These are phyloP conservation scores for Heterohyrax brucei DNA, from an alignment of 2,797 vertebrate species.

Conservation along the genomic window DNA sequence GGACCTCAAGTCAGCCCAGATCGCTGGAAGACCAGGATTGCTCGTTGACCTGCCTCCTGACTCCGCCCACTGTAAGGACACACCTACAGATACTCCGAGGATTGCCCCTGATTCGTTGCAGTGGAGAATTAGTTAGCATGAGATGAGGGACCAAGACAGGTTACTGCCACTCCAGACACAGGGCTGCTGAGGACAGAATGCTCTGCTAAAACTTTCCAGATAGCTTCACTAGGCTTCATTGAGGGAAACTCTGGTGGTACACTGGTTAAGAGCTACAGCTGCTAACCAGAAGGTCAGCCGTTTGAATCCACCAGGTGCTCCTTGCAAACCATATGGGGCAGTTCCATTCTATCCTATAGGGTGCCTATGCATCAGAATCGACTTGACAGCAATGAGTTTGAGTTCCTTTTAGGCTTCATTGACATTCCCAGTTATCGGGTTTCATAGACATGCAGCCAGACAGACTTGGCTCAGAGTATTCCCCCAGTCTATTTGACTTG, in stretches of 20 bases:
- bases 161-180: neutral
- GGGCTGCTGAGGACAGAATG: slow-evolving; percentile 8
- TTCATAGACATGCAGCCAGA: slow-evolving; percentile 20
- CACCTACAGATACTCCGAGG: slow-evolving; percentile 50
- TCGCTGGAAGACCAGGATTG: slow-evolving; percentile 87
- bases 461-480: neutral
- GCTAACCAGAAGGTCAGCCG: too few species aligned
- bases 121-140: slow-evolving; percentile 3
- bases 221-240: slow-evolving; percentile 47
- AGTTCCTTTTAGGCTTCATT: neutral
- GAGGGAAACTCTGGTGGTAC: neutral
- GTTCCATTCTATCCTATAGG: too few species aligned
- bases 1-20: slow-evolving; percentile 90
- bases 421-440: slow-evolving; percentile 28
- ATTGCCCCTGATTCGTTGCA: slow-evolving; percentile 3
- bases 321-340: too few species aligned
- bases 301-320: too few species aligned
- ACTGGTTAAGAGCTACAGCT: too few species aligned
- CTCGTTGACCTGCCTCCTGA: slow-evolving; percentile 90
- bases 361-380: too few species aligned
- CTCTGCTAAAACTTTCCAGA: slow-evolving; percentile 21
- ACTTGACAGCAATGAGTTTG: too few species aligned
- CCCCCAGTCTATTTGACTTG: slow-evolving; percentile 54
- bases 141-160: neutral
- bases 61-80: slow-evolving; percentile 91